Evolutionary conservation across 2,888 invertebrate genomes (phyloP).

Genomic region (Eristalis tenax): DNA sequence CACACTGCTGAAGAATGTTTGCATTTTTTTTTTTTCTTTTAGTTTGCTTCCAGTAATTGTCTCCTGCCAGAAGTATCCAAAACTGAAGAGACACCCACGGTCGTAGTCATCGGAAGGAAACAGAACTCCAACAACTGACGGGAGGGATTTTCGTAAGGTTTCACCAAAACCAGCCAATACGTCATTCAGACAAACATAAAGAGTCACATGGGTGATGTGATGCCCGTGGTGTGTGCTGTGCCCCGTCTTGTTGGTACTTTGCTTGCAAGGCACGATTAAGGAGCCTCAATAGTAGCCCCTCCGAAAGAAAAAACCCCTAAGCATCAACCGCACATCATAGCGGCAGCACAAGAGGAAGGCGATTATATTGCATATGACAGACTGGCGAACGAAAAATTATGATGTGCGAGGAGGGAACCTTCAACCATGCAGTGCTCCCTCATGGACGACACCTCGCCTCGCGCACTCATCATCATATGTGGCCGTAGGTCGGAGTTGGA

Average conservation of each 20-base stretch:
- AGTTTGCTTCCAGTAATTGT: not conserved
- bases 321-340: conserved; percentile 44
- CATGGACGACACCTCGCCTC: conserved; percentile 45
- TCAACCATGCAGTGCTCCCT: conserved; percentile 35
- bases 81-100: not conserved
- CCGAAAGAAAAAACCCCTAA: conserved; percentile 31
- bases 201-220: conserved; percentile 26
- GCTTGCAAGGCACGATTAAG: conserved; percentile 45
- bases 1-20: not conserved
- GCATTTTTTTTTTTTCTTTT: not conserved
- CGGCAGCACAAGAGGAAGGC: conserved; percentile 16
- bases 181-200: conserved; percentile 77
- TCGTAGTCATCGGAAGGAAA: conserved; percentile 32
- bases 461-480: conserved; percentile 14
- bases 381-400: conserved; percentile 63
- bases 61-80: not conserved
- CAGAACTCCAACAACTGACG: conserved; percentile 75
- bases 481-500: not conserved
- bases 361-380: conserved; percentile 61
- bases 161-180: conserved; percentile 79
- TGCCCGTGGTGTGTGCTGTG: conserved; percentile 5
- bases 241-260: conserved; percentile 5
- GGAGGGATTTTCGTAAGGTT: conserved; percentile 78
- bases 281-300: conserved; percentile 33
- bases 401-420: conserved; percentile 60